Evolutionary conservation across 2,113 vertebrate species (phyloP).

Genomic region (Pangasianodon gigas): DNA sequence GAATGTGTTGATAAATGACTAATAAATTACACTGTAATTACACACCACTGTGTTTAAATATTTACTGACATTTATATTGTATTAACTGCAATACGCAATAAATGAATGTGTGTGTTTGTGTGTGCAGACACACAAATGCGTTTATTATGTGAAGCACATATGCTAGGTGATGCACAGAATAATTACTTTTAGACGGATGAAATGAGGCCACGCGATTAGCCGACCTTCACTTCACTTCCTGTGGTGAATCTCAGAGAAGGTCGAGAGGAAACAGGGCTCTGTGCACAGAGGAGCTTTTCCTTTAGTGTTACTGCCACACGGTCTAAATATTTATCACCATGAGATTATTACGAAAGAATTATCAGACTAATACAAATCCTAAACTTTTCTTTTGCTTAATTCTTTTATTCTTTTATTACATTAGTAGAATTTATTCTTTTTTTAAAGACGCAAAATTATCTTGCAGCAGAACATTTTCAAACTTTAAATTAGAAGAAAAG

Average conservation of each 20-base stretch:
- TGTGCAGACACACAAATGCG: background rate
- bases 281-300: background rate
- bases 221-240: slow-evolving; percentile 14
- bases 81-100: background rate
- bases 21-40: too few species aligned
- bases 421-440: background rate
- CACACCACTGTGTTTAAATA: background rate
- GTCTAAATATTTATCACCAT: background rate
- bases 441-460: too few species aligned
- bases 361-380: background rate
- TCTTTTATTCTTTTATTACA: background rate
- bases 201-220: background rate
- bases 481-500: too few species aligned
- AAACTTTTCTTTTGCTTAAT: background rate
- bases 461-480: too few species aligned
- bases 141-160: slow-evolving; percentile 1
- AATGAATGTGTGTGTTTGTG: background rate
- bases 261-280: background rate
- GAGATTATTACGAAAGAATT: background rate
- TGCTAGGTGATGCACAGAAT: background rate
- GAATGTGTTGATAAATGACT: too few species aligned
- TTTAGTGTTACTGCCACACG: background rate
- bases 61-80: background rate
- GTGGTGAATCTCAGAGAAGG: background rate
- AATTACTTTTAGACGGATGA: background rate